Percentiles rank a stretch among this genome's conserved stretches.
Evolutionary conservation across 2,888 invertebrate species (phyloP).

Genomic region (Alitta virens): DNA sequence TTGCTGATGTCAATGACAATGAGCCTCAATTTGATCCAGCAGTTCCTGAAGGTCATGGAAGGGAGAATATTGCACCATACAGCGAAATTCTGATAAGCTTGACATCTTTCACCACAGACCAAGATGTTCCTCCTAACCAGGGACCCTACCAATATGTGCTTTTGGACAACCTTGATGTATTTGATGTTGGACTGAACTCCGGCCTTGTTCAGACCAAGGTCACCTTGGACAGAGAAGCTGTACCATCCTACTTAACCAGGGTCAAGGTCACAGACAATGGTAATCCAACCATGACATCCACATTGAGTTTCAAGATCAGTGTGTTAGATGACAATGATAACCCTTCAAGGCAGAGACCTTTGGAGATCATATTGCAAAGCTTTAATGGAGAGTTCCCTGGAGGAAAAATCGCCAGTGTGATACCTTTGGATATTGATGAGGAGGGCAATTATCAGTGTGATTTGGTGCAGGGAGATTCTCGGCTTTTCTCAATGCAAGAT

Average conservation of each 20-base stretch:
- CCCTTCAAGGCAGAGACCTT: constrained; percentile 79
- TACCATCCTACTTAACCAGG: constrained; percentile 71
- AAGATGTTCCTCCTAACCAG: constrained; percentile 85
- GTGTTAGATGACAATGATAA: constrained; percentile 88
- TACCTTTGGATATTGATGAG: constrained; percentile 88
- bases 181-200: constrained; percentile 75
- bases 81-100: constrained; percentile 35
- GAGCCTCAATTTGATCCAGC: constrained; percentile 78
- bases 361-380: constrained; percentile 73
- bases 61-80: constrained; percentile 36
- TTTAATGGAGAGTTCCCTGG: constrained; percentile 62
- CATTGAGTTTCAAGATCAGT: constrained; percentile 66
- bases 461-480: constrained; percentile 42
- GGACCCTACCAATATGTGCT: constrained; percentile 83
- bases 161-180: constrained; percentile 68
- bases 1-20: constrained; percentile 90
- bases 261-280: constrained; percentile 84
- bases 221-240: constrained; percentile 78
- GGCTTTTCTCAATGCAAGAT: constrained; percentile 65
- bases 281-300: constrained; percentile 73
- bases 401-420: constrained; percentile 86
- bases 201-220: constrained; percentile 77
- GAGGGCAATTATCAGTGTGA: constrained; percentile 83
- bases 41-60: constrained; percentile 35
- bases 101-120: constrained; percentile 63